Evolutionary conservation across 2,797 vertebrate genomes (phyloP).

Genomic region (Diceros bicornis): DNA sequence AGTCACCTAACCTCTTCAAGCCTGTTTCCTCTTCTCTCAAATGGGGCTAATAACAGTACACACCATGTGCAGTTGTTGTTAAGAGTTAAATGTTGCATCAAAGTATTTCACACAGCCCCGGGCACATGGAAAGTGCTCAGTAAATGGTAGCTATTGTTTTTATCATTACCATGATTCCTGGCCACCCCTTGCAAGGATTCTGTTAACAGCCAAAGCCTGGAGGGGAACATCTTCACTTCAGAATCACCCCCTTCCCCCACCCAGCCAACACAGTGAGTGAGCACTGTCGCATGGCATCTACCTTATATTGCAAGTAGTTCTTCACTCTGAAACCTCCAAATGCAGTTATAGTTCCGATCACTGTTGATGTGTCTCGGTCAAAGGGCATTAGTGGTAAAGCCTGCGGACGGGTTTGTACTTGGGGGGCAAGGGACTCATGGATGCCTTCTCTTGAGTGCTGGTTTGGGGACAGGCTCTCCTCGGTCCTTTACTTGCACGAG

Average conservation of each 20-base stretch:
- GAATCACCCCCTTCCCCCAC: background rate
- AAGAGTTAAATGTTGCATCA: background rate
- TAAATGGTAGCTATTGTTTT: background rate
- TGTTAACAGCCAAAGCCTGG: background rate
- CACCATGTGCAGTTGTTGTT: background rate
- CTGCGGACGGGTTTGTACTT: background rate
- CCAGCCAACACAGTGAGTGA: background rate
- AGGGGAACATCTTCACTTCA: background rate
- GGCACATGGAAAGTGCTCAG: background rate
- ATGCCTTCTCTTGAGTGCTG: too few relatives aligned
- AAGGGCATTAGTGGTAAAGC: background rate
- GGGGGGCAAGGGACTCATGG: background rate
- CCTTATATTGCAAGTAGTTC: background rate
- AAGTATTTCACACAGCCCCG: background rate
- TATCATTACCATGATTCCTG: background rate
- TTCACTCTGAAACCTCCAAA: background rate
- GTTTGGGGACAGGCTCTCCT: background rate
- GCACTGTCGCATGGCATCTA: background rate
- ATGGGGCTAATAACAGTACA: background rate
- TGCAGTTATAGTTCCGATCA: background rate
- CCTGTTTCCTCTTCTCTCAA: background rate
- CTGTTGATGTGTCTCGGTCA: background rate
- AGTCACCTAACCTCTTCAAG: background rate
- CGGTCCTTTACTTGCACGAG: rapidly evolving
- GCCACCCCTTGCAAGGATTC: background rate